phyloP scores from a whole-genome alignment of 2,113 vertebrate genomes.

The Nanger granti region DNA sequence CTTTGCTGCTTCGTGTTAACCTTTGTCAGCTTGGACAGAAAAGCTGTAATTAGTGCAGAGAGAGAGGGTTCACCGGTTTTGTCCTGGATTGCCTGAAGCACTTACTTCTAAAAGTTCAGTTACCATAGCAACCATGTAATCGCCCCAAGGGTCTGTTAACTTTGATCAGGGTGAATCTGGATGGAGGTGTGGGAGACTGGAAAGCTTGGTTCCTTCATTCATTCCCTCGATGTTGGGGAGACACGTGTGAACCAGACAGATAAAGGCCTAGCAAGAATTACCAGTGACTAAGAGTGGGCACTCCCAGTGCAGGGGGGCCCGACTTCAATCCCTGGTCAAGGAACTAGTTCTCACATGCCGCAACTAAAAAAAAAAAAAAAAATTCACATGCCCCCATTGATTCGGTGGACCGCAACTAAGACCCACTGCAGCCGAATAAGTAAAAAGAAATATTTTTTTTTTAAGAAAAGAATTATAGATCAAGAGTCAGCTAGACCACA shows the following conservation, averaged over 20 bases:
- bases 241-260: too few relatives aligned
- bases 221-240: not conserved
- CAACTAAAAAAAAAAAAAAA: not conserved
- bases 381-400: not conserved
- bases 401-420: not conserved
- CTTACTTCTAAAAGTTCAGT: constrained; percentile 22
- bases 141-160: not conserved
- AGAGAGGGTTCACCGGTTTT: not conserved
- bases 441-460: not conserved
- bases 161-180: not conserved
- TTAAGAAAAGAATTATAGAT: not conserved
- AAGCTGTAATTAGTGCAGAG: not conserved
- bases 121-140: not conserved
- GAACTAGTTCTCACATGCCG: not conserved
- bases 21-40: not conserved
- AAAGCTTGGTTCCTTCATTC: not conserved
- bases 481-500: not conserved
- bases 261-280: not conserved
- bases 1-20: not conserved
- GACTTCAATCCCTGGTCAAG: not conserved
- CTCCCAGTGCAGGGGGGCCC: not conserved
- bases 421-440: not conserved
- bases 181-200: not conserved
- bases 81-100: not conserved
- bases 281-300: not conserved